phyloP scores from a whole-genome alignment of 2,888 invertebrate genomes.

The Schizotus pectinicornis region DNA sequence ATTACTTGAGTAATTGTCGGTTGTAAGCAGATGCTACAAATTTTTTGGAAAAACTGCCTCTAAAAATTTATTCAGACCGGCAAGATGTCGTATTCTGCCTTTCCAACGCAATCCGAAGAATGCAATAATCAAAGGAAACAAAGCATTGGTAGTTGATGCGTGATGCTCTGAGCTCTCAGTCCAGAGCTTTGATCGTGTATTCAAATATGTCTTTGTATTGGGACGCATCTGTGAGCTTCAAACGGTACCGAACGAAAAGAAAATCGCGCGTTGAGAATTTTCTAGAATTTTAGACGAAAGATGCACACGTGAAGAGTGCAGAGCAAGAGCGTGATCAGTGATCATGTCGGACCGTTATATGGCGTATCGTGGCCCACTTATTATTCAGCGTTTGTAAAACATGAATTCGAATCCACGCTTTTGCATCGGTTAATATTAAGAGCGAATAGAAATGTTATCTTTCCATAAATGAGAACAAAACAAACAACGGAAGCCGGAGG shows the following conservation, averaged over 20 bases:
- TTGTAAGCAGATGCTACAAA: conserved; percentile 16
- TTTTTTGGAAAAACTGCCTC: conserved; percentile 1
- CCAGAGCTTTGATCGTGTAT: conserved; percentile 50
- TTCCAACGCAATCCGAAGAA: conserved; percentile 46
- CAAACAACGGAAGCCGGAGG: conserved; percentile 39
- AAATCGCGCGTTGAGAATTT: conserved; percentile 24
- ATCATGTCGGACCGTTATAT: neutral
- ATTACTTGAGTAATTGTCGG: too few relatives aligned
- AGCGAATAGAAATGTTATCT: conserved; percentile 38
- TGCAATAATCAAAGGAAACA: conserved; percentile 53
- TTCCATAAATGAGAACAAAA: conserved; percentile 41
- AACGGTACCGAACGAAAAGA: conserved; percentile 30
- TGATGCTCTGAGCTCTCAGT: conserved; percentile 40
- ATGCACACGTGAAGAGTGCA: conserved; percentile 18
- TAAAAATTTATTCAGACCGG: conserved; percentile 22
- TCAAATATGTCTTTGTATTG: conserved; percentile 52
- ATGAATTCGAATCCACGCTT: conserved; percentile 32
- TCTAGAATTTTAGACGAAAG: conserved; percentile 18
- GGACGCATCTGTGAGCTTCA: conserved; percentile 39
- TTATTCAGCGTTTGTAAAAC: conserved; percentile 27
- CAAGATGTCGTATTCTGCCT: conserved; percentile 47
- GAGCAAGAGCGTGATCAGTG: conserved; percentile 4
- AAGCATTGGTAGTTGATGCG: conserved; percentile 47
- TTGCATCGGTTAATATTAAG: conserved; percentile 37
- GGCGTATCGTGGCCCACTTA: conserved; percentile 14